Conservation (phyloP, 2,113 vertebrate genomes). For the Catharus fuscescens region DNA sequence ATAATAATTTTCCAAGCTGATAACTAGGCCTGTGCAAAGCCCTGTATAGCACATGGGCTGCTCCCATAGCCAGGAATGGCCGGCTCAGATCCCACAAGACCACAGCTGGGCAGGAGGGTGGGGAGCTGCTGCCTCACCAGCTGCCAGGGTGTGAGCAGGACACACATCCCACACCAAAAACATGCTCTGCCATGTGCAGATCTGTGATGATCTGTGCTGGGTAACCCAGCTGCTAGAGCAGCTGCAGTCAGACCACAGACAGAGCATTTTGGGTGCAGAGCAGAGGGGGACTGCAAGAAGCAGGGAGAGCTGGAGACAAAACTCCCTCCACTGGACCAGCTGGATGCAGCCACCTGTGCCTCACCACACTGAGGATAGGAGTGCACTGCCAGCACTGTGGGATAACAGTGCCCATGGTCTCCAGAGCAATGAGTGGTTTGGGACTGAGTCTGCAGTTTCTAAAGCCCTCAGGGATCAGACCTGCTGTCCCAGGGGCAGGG, state of each 20-base stretch:
- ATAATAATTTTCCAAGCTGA: background rate
- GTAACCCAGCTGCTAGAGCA: background rate
- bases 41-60: background rate
- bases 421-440: background rate
- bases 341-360: background rate
- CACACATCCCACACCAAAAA: background rate
- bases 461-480: background rate
- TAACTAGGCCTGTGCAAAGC: background rate
- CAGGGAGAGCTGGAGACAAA: background rate
- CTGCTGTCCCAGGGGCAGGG: background rate
- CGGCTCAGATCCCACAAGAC: fast-evolving
- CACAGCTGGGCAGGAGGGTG: background rate
- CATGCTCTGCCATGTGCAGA: background rate
- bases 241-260: fast-evolving
- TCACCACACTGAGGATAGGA: background rate
- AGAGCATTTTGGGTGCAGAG: background rate
- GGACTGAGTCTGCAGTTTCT: background rate
- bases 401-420: background rate
- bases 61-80: background rate
- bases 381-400: background rate
- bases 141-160: background rate
- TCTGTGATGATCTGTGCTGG: background rate
- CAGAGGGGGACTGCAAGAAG: background rate
- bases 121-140: background rate
- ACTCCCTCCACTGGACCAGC: background rate